Evolutionary conservation across 2,797 vertebrate species (phyloP).

Genomic region (Distichodus sexfasciatus): DNA sequence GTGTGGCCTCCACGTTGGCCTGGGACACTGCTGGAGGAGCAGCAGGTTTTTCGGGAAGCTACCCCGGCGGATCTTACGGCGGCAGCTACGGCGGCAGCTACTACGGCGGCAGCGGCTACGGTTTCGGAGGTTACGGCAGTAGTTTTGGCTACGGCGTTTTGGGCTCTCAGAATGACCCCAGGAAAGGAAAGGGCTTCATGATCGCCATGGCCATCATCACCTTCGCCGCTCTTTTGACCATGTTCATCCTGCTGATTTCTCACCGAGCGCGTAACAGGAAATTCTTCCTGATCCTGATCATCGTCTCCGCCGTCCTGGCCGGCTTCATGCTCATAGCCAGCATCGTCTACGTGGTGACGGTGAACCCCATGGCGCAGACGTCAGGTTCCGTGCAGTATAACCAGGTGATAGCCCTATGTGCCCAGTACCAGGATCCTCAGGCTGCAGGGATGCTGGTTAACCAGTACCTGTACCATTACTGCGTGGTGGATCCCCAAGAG

Average conservation of each 20-base stretch:
- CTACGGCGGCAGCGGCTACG: constrained; percentile 57
- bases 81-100: constrained; percentile 32
- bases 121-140: constrained; percentile 57
- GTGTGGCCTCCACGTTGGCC: constrained; percentile 87
- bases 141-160: constrained; percentile 73
- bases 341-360: constrained; percentile 85
- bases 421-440: constrained; percentile 73
- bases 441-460: constrained; percentile 67
- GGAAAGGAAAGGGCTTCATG: constrained; percentile 83
- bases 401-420: constrained; percentile 78
- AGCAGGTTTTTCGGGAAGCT: constrained; percentile 66
- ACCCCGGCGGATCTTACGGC: constrained; percentile 44
- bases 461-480: constrained; percentile 91
- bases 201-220: constrained; percentile 81
- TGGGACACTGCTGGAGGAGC: constrained; percentile 75
- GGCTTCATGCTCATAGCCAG: constrained; percentile 82
- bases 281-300: constrained; percentile 80
- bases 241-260: constrained; percentile 83
- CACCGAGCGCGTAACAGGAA: constrained; percentile 72
- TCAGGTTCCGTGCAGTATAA: constrained; percentile 72
- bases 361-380: constrained; percentile 84
- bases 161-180: constrained; percentile 82
- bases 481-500: constrained; percentile 92
- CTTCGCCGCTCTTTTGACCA: constrained; percentile 72
- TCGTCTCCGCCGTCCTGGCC: constrained; percentile 75